These are phyloP conservation scores for Enteromius fasciolatus DNA, from an alignment of 2,797 vertebrate genomes.

Conservation along the genomic window DNA sequence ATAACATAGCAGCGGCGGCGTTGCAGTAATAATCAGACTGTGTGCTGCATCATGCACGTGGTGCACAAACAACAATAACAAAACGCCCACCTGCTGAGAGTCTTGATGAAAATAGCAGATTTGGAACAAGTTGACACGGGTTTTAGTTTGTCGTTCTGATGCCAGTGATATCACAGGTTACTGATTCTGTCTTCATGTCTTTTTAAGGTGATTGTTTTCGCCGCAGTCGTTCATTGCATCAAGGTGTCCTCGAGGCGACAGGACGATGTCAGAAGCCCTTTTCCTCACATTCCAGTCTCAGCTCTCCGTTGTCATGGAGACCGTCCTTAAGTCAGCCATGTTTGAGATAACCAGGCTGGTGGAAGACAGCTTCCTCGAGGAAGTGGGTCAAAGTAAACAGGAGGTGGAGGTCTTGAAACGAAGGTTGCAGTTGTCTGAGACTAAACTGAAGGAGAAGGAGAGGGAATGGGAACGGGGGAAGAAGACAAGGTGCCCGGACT, in stretches of 20 bases:
- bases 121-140: background rate
- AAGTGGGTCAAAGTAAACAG: conserved; percentile 60
- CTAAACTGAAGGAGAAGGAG: conserved; percentile 55
- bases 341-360: conserved; percentile 66
- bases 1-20: background rate
- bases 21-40: background rate
- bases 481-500: conserved; percentile 47
- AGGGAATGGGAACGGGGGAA: conserved; percentile 28
- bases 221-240: background rate
- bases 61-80: conserved; percentile 31
- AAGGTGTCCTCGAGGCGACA: conserved; percentile 2
- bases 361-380: conserved; percentile 64
- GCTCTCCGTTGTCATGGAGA: conserved; percentile 67
- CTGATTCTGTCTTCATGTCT: background rate
- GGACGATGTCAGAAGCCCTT: conserved; percentile 62
- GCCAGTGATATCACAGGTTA: background rate
- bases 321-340: conserved; percentile 65
- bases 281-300: conserved; percentile 64
- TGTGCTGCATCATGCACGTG: conserved; percentile 15
- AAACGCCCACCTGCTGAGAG: conserved; percentile 16
- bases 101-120: background rate
- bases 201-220: background rate
- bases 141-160: background rate
- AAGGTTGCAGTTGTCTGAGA: conserved; percentile 62
- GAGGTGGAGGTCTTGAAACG: conserved; percentile 59